These are phyloP conservation scores for Caenorhabditis japonica DNA, from an alignment of 2,888 invertebrate species.

Conservation along the genomic window DNA sequence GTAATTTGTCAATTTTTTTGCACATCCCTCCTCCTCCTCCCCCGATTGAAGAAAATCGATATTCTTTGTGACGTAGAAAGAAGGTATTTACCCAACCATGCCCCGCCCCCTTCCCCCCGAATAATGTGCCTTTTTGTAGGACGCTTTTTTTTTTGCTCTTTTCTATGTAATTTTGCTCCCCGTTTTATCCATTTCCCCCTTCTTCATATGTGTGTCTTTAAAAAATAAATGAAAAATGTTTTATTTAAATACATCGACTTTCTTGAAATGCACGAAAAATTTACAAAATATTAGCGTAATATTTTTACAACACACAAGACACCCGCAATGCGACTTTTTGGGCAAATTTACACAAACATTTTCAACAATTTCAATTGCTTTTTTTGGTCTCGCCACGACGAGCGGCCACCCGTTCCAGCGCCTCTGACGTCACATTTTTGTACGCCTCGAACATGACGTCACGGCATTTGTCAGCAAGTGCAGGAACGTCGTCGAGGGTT, in stretches of 20 bases:
- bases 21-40: not conserved
- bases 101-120: not conserved
- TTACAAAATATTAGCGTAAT: not conserved
- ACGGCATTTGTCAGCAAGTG: constrained; percentile 58
- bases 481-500: constrained; percentile 63
- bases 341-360: not conserved
- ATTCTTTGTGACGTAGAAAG: not conserved
- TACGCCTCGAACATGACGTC: constrained; percentile 61
- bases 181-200: not conserved
- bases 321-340: not conserved
- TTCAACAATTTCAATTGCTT: constrained; percentile 28
- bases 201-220: not conserved
- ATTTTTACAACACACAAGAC: no score
- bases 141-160: no score
- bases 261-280: not conserved
- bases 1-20: not conserved
- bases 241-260: not conserved
- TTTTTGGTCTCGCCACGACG: constrained; percentile 17
- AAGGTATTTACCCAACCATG: no score
- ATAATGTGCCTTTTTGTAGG: constrained; percentile 25
- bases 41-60: not conserved
- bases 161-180: not conserved
- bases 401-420: constrained; percentile 32
- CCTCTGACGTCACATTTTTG: constrained; percentile 58
- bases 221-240: not conserved